A percentile compares a stretch with the other conserved stretches of the same genome.
Conservation (phyloP, 1,140 invertebrate genomes). For the Maconellicoccus hirsutus region DNA sequence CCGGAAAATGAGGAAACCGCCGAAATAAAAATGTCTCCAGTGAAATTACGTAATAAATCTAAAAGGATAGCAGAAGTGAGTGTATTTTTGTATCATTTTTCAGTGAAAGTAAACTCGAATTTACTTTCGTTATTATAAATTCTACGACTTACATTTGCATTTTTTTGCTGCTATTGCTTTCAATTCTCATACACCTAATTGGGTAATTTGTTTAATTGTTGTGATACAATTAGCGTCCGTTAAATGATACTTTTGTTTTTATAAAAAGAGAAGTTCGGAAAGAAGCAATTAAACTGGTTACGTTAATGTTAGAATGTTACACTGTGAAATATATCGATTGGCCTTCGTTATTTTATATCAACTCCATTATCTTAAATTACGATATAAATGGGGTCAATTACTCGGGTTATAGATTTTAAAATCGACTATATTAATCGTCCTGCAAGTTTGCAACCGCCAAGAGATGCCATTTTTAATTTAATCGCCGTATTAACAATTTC, state of each 20-base stretch:
- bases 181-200: neutral
- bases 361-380: slow-evolving; percentile 1
- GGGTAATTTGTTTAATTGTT: neutral
- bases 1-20: neutral
- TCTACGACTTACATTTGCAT: neutral
- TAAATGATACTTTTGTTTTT: neutral
- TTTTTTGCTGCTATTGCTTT: neutral
- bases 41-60: slow-evolving; percentile 17
- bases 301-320: neutral
- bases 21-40: slow-evolving; percentile 11
- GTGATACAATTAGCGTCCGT: neutral
- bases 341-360: slow-evolving; percentile 9
- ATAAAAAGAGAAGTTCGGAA: neutral
- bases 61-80: neutral
- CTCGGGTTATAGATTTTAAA: neutral
- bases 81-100: slow-evolving; percentile 18
- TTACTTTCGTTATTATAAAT: neutral
- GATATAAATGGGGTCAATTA: slow-evolving; percentile 9
- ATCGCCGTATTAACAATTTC: too few relatives aligned
- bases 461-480: too few relatives aligned
- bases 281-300: neutral
- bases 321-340: neutral
- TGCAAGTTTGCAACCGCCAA: too few relatives aligned
- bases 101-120: neutral
- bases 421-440: too few relatives aligned